Conservation (phyloP, 2,113 vertebrate genomes). For the Synodontis membranacea region DNA sequence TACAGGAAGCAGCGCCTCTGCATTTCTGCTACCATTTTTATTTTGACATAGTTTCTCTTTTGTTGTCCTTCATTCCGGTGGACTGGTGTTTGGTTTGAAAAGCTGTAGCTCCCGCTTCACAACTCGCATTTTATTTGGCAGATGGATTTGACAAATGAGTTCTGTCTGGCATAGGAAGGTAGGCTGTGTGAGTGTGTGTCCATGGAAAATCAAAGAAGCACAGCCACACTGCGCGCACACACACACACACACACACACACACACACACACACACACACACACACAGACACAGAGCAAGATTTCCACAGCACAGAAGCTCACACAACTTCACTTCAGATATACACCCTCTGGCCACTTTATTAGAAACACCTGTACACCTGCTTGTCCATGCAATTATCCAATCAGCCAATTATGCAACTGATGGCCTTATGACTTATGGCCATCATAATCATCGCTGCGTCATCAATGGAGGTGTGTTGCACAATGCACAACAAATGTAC, state of each 20-base stretch:
- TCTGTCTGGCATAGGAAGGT: conserved; percentile 22
- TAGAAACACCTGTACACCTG: neutral
- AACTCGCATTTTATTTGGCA: neutral
- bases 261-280: neutral
- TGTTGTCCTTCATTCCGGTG: conserved; percentile 13
- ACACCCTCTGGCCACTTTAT: neutral
- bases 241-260: neutral
- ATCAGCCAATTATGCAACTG: neutral
- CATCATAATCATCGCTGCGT: no score
- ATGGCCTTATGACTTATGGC: no score
- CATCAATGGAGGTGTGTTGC: no score
- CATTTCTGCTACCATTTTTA: neutral
- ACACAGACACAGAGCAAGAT: neutral
- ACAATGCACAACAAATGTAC: no score
- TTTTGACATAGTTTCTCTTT: neutral
- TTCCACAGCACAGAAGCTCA: neutral
- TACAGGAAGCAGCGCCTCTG: neutral
- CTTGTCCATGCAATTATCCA: neutral
- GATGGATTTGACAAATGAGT: conserved; percentile 27
- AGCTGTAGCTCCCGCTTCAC: conserved; percentile 15
- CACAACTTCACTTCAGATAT: neutral
- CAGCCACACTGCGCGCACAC: neutral
- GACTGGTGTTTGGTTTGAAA: conserved; percentile 9
- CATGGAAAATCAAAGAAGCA: conserved; percentile 8
- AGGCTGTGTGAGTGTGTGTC: conserved; percentile 13